These are phyloP conservation scores for Andrena hattorfiana DNA, from an alignment of 2,888 invertebrate genomes.

Conservation along the genomic window DNA sequence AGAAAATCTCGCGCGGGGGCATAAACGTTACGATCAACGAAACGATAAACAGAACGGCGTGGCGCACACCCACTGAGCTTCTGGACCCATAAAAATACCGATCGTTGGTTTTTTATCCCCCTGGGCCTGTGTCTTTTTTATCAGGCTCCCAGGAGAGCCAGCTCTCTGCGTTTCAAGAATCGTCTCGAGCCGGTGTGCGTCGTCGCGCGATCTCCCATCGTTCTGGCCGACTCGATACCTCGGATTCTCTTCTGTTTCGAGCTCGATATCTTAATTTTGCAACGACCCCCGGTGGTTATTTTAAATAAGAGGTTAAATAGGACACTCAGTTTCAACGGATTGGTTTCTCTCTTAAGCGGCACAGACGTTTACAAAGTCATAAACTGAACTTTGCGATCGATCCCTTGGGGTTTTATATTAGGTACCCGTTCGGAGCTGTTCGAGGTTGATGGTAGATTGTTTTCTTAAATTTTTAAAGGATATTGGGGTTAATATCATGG, in stretches of 20 bases:
- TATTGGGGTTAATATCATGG: too few relatives aligned
- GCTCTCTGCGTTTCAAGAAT: constrained; percentile 20
- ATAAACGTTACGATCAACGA: constrained; percentile 49
- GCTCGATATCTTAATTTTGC: neutral
- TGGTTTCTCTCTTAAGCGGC: too few relatives aligned
- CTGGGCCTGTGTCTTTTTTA: constrained; percentile 38
- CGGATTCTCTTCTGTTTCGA: neutral
- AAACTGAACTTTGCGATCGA: too few relatives aligned
- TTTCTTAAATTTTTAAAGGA: too few relatives aligned
- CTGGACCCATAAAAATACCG: constrained; percentile 56
- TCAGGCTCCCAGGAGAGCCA: constrained; percentile 28
- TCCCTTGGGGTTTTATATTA: too few relatives aligned
- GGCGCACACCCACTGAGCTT: constrained; percentile 43
- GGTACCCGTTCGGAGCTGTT: too few relatives aligned
- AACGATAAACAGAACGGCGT: constrained; percentile 50
- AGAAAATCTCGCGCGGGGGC: constrained; percentile 24
- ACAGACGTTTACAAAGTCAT: too few relatives aligned
- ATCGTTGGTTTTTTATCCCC: constrained; percentile 46
- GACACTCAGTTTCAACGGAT: too few relatives aligned
- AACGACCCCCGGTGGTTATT: neutral
- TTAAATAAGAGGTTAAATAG: too few relatives aligned
- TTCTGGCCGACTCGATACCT: constrained; percentile 5
- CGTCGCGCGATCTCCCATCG: constrained; percentile 20
- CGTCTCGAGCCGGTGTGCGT: neutral
- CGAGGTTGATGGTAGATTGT: too few relatives aligned